These are phyloP conservation scores for Eupithecia insigniata DNA, from an alignment of 2,888 invertebrate genomes.

Conservation along the genomic window DNA sequence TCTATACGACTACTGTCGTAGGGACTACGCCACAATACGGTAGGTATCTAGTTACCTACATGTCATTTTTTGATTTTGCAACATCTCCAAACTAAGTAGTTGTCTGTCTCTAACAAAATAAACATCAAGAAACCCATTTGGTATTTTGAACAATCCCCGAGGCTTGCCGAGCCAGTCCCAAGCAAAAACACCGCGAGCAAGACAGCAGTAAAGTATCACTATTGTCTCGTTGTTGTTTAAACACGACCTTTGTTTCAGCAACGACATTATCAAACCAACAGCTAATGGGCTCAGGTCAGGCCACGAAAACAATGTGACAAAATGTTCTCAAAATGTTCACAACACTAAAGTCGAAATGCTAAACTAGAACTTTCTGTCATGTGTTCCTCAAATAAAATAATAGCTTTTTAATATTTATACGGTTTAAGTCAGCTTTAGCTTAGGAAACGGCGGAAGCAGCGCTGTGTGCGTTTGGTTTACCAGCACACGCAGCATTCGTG, in stretches of 20 bases:
- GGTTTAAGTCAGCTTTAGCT: too few species aligned
- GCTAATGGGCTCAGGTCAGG: background rate
- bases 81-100: background rate
- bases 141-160: background rate
- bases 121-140: background rate
- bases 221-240: conserved; percentile 2
- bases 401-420: too few species aligned
- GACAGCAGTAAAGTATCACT: background rate
- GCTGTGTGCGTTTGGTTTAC: too few species aligned
- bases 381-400: too few species aligned
- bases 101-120: background rate
- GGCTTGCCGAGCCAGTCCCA: background rate
- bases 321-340: too few species aligned
- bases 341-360: too few species aligned
- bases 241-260: background rate
- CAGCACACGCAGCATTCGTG: too few species aligned
- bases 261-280: background rate
- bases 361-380: too few species aligned
- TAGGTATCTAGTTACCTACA: too few species aligned
- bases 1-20: too few species aligned
- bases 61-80: background rate
- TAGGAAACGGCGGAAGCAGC: too few species aligned
- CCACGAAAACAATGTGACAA: background rate
- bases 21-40: background rate
- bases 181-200: background rate